Percentiles rank a stretch among this genome's conserved stretches.
Conservation (phyloP, 1,140 invertebrate species). For the Drosophila hydei region DNA sequence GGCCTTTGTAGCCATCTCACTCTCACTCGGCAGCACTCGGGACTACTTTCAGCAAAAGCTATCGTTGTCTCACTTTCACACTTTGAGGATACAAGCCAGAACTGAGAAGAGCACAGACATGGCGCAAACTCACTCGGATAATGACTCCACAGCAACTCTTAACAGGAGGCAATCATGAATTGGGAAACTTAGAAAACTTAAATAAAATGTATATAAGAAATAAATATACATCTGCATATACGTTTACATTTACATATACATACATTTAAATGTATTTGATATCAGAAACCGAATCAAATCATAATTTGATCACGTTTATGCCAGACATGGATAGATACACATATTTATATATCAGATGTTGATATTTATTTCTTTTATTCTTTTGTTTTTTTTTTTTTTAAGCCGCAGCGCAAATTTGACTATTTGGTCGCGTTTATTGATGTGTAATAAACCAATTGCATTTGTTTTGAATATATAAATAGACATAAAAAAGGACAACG, state of each 20-base stretch:
- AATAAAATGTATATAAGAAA: too few relatives aligned
- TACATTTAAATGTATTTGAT: neutral
- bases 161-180: too few relatives aligned
- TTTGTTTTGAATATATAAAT: conserved; percentile 82
- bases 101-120: too few relatives aligned
- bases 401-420: conserved; percentile 66
- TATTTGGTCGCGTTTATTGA: conserved; percentile 67
- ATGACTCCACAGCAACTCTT: too few relatives aligned
- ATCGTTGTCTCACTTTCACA: too few relatives aligned
- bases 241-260: neutral
- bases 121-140: too few relatives aligned
- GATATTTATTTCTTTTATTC: neutral
- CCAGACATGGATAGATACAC: conserved; percentile 11
- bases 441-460: conserved; percentile 81
- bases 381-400: conserved; percentile 16
- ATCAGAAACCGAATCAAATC: conserved; percentile 9
- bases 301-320: conserved; percentile 35
- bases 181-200: too few relatives aligned
- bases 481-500: conserved; percentile 55
- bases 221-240: too few relatives aligned
- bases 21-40: too few relatives aligned
- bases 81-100: too few relatives aligned
- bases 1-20: too few relatives aligned
- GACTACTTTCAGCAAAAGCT: too few relatives aligned
- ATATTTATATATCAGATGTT: conserved; percentile 10